These are phyloP conservation scores for Balaeniceps rex DNA, from an alignment of 2,113 vertebrate genomes.

Conservation along the genomic window DNA sequence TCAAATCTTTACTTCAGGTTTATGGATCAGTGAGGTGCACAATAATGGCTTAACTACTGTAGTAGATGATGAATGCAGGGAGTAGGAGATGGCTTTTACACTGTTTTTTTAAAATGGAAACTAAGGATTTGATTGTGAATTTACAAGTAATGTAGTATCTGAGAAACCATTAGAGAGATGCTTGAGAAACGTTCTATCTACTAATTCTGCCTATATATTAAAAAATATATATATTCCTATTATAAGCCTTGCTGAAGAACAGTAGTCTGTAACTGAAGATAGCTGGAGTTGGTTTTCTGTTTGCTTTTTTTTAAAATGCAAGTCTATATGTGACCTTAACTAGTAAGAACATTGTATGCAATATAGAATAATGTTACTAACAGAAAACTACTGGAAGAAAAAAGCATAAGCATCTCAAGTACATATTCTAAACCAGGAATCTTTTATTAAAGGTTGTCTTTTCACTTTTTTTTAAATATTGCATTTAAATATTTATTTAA, in stretches of 20 bases:
- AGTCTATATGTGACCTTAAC: not conserved
- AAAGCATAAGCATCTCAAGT: not conserved
- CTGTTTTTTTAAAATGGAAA: not conserved
- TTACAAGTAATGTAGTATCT: not conserved
- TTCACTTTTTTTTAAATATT: not conserved
- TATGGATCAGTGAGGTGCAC: not conserved
- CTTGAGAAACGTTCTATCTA: not conserved
- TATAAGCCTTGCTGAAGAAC: not conserved
- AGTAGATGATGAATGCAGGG: not conserved
- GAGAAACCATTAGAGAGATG: not conserved
- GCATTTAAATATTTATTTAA: too few species aligned
- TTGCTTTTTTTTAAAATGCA: not conserved
- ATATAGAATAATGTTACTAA: not conserved
- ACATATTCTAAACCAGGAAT: not conserved
- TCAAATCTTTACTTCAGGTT: not conserved
- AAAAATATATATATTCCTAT: not conserved
- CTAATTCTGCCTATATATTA: not conserved
- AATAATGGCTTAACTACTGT: not conserved
- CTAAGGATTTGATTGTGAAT: not conserved
- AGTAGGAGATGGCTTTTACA: not conserved
- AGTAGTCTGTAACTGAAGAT: not conserved
- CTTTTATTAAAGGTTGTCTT: not conserved
- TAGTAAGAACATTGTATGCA: not conserved
- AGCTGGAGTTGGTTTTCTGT: not conserved
- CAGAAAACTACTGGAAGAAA: not conserved